These are phyloP conservation scores for Cebus imitator DNA, from an alignment of 2,113 vertebrate genomes.

Conservation along the genomic window DNA sequence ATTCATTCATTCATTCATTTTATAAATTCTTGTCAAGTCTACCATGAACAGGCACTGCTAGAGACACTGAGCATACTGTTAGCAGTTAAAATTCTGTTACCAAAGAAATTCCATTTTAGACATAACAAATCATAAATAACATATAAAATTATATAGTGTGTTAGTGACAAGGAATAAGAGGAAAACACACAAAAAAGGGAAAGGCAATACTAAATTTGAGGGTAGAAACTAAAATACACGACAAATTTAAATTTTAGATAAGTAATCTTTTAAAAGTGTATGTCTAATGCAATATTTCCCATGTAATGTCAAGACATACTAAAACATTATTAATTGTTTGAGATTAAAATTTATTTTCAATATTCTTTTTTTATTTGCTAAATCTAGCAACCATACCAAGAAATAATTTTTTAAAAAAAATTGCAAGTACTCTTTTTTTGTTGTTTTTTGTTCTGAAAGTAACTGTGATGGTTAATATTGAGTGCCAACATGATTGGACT, in stretches of 20 bases:
- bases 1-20: not conserved
- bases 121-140: not conserved
- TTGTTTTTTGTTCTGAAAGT: not conserved
- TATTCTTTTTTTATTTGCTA: not conserved
- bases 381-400: not conserved
- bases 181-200: not conserved
- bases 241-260: not conserved
- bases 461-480: no score
- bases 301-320: not conserved
- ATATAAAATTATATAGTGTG: not conserved
- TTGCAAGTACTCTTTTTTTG: not conserved
- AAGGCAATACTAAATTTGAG: not conserved
- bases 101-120: not conserved
- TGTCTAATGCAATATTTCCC: not conserved
- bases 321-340: not conserved
- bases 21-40: not conserved
- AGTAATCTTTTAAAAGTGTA: not conserved
- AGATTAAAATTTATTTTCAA: not conserved
- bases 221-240: not conserved
- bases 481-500: no score
- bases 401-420: not conserved
- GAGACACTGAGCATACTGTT: not conserved
- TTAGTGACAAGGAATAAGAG: not conserved
- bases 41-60: not conserved
- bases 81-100: not conserved